phyloP scores from a whole-genome alignment of 2,797 vertebrate genomes.

The Novumbra hubbsi region DNA sequence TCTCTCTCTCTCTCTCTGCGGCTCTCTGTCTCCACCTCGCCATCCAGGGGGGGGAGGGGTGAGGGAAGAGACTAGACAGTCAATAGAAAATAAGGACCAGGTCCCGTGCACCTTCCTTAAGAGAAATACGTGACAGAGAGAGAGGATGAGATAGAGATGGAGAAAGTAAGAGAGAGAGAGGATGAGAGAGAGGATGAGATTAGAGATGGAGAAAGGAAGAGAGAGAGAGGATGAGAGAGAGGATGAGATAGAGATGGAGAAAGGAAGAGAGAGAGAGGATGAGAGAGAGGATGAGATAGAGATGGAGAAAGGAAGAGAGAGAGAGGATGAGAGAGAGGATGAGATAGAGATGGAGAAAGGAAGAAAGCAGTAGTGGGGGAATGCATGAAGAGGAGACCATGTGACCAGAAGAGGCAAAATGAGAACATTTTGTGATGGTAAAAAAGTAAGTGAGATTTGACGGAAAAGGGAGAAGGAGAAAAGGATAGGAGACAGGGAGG shows the following conservation, averaged over 20 bases:
- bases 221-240: slow-evolving; percentile 13
- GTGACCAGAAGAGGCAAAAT: slow-evolving; percentile 30
- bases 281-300: not conserved
- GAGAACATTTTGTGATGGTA: slow-evolving; percentile 29
- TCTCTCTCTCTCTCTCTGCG: slow-evolving; percentile 35
- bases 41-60: slow-evolving; percentile 33
- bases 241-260: slow-evolving; percentile 4
- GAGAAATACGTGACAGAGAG: not conserved
- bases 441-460: slow-evolving; percentile 25
- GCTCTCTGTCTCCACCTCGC: slow-evolving; percentile 36
- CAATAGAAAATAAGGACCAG: slow-evolving; percentile 38
- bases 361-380: slow-evolving; percentile 7
- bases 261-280: slow-evolving; percentile 1
- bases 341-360: not conserved
- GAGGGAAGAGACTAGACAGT: slow-evolving; percentile 12
- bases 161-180: not conserved
- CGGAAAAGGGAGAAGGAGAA: slow-evolving; percentile 15
- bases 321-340: slow-evolving; percentile 12
- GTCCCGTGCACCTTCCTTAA: slow-evolving; percentile 19
- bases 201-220: not conserved
- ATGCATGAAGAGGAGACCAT: not conserved
- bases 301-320: slow-evolving; percentile 4
- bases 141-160: not conserved
- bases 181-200: no score
- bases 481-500: slow-evolving; percentile 19